Base-by-base conservation (phyloP, 1,140 invertebrate species). In the Dreissena polymorpha region DNA sequence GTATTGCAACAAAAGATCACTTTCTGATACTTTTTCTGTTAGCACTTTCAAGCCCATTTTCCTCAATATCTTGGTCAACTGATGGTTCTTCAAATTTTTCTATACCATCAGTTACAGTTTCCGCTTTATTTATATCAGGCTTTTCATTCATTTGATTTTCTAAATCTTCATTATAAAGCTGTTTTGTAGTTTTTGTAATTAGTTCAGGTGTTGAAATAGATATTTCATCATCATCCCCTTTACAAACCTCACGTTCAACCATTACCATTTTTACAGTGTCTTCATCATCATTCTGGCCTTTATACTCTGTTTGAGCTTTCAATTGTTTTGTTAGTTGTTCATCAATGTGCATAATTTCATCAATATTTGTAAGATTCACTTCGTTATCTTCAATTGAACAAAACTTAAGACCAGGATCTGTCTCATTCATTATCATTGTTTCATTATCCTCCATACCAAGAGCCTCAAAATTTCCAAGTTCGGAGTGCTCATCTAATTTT, bases 391-490 rank as follows among this genome's bases (percentile, higher is more conserved):
- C 57, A 65, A 65, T 68, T 55, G 64, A 51, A 49, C 53, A 53
- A 14, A 65, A 50, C 0, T 50, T 23, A 51, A 57, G 60, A 68
- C 83, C 81, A 74, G 14, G 16, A 72, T 84, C 55, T 25, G 39
- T 72, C 39, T 79, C 74, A 71, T 72, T 60, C n/a, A 75, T 51
- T 55, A 73, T 71, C 25, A 50, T 21, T 64, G 27, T 18, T 18
- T 64, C 57, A 39, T 51, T 18, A 29, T 49, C 63, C 49, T 77
- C 29, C 74, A 77, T 65, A 12, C 3, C 68, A n/a, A 29, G 10
- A n/a, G 68, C 12, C 21, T 27, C 13, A 27, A 10, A n/a, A 23
- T 70, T 39, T 27, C 10, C 68, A 70, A 63, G 2, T 23, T 63
- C 60, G 60, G 18, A 18, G 18, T 63, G 39, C 39, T 39, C 39